Evolutionary conservation across 2,888 invertebrate species (phyloP).

Genomic region (Lamellibrachia columna): DNA sequence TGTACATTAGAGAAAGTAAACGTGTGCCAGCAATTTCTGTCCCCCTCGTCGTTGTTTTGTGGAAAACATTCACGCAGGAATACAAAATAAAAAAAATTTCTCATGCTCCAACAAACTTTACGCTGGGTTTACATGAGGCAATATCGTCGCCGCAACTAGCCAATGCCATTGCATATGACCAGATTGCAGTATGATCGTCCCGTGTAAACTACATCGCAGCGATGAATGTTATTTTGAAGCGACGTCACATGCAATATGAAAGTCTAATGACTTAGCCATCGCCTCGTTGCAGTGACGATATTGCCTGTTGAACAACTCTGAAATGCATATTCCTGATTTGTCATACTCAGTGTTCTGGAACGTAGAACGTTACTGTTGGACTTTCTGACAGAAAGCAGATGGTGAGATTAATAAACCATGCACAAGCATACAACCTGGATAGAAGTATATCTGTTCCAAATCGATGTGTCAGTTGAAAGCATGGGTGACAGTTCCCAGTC

Average conservation of each 20-base stretch:
- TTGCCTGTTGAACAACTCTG: not conserved
- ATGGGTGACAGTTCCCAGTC: not conserved
- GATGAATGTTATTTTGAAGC: no score
- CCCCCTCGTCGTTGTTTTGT: not conserved
- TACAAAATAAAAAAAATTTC: not conserved
- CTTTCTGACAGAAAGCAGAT: not conserved
- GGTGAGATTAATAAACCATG: not conserved
- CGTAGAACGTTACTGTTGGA: not conserved
- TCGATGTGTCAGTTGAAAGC: not conserved
- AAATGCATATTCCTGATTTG: not conserved
- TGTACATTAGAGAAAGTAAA: not conserved
- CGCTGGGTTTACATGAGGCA: no score
- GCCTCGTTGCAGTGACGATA: not conserved
- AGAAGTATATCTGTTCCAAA: not conserved
- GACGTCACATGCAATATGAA: no score
- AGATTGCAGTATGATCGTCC: no score
- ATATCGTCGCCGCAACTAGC: no score
- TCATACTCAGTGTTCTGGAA: constrained; percentile 12
- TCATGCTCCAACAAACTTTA: no score
- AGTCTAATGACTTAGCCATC: no score
- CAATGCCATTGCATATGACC: no score
- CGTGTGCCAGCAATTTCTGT: not conserved
- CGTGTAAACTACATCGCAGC: no score
- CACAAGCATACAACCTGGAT: not conserved
- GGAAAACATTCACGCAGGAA: not conserved